Percentiles rank a stretch among this genome's conserved stretches.
These are phyloP conservation scores for Poeciliopsis retropinna DNA, from an alignment of 2,113 vertebrate genomes.

Conservation along the genomic window DNA sequence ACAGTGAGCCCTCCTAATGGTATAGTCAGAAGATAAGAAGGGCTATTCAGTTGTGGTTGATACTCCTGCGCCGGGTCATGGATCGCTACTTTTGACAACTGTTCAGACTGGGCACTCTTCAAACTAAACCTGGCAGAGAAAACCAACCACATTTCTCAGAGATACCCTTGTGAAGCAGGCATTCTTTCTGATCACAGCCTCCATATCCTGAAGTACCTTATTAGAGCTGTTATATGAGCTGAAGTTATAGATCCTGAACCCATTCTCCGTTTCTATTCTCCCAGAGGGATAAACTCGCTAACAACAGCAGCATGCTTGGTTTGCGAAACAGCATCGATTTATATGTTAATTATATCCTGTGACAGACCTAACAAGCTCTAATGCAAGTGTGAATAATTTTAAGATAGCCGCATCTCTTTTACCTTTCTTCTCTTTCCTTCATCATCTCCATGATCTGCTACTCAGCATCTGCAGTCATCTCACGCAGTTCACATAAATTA, in stretches of 20 bases:
- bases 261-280: slow-evolving; percentile 32
- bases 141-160: slow-evolving; percentile 42
- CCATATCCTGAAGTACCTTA: slow-evolving; percentile 35
- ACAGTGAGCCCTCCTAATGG: slow-evolving; percentile 49
- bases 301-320: slow-evolving; percentile 43
- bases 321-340: slow-evolving; percentile 68
- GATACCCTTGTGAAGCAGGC: slow-evolving; percentile 45
- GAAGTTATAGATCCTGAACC: slow-evolving; percentile 18
- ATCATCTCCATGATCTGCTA: slow-evolving; percentile 26
- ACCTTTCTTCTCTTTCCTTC: slow-evolving; percentile 32
- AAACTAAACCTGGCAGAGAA: slow-evolving; percentile 21
- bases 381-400: slow-evolving; percentile 48
- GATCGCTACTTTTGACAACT: slow-evolving; percentile 66
- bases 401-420: slow-evolving; percentile 39
- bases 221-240: slow-evolving; percentile 38
- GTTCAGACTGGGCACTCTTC: slow-evolving; percentile 60
- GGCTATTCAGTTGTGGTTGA: slow-evolving; percentile 62
- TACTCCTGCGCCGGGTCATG: slow-evolving; percentile 53
- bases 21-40: slow-evolving; percentile 68
- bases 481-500: slow-evolving; percentile 66
- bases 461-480: slow-evolving; percentile 52
- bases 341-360: slow-evolving; percentile 68
- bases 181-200: slow-evolving; percentile 54
- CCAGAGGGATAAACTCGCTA: slow-evolving; percentile 31
- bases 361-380: slow-evolving; percentile 58